phyloP scores from a whole-genome alignment of 2,888 invertebrate species.

The Pseudococcus jackbeardsleyi region DNA sequence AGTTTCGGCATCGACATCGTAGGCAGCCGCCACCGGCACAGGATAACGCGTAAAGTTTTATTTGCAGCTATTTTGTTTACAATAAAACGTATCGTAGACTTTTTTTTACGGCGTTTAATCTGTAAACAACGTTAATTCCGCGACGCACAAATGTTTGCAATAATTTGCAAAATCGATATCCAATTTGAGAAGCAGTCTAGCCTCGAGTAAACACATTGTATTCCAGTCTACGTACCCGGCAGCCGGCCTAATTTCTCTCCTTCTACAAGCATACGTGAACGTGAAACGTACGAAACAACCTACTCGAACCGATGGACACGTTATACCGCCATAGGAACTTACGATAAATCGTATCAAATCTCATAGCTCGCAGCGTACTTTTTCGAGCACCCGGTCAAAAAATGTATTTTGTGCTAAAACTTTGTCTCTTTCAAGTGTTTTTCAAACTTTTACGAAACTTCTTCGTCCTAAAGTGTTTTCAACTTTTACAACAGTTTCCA shows the following conservation, averaged over 20 bases:
- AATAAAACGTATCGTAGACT: background rate
- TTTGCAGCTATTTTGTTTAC: background rate
- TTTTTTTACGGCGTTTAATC: slow-evolving; percentile 3
- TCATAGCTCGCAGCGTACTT: background rate
- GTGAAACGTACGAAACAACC: no score
- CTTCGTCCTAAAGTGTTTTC: slow-evolving; percentile 40
- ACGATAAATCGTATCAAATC: no score
- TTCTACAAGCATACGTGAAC: no score
- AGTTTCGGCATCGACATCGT: background rate
- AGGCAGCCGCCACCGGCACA: background rate
- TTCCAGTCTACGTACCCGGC: background rate
- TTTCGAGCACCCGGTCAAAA: background rate
- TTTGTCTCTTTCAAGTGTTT: slow-evolving; percentile 32
- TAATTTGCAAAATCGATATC: slow-evolving; percentile 25
- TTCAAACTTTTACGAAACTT: slow-evolving; percentile 36
- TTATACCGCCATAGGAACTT: no score
- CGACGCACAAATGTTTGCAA: background rate
- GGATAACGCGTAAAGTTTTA: slow-evolving; percentile 24
- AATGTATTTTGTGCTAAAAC: slow-evolving; percentile 16
- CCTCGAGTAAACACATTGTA: background rate
- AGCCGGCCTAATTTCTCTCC: no score
- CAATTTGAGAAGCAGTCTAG: background rate
- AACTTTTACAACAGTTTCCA: slow-evolving; percentile 22
- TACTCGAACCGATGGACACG: no score
- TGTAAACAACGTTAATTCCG: background rate